Evolutionary conservation across 2,113 vertebrate species (phyloP), one percentile per base, ranked within the genome.

Genomic region (Catharus fuscescens): DNA sequence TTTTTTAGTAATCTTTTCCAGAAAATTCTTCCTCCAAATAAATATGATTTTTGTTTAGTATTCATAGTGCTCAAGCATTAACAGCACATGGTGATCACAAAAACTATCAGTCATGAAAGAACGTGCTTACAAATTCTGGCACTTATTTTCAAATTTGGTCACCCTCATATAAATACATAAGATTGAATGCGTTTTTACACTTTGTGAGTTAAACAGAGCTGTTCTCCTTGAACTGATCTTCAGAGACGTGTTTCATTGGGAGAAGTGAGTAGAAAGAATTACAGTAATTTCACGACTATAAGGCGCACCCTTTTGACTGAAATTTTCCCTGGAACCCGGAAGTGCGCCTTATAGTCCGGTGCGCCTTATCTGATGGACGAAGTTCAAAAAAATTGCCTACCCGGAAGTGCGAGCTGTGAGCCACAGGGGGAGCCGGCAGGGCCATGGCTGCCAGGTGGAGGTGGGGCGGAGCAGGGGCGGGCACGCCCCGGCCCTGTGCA

Each of bases 91-190:
- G 8, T n/a, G 15, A 36, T 62, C 42, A 89, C 17, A 66, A 76
- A 82, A 94, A 40, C 24, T 8, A 47, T 7, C 11, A 44, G 16
- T 28, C 47, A 36, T 24, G 6, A 74, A 61, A 91, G 71, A 53
- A 18, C 0, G 2, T 60, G 18, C 7, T 48, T 86, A 76, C 56
- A 66, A 80, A 62, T 47, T 18, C 2, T 5, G n/a, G 40, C 20
- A 28, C 14, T 26, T 50, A 50, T 50, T 50, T 52, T 8, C 26
- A 47, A 34, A 32, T 62, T 34, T 36, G 38, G 21, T 4, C 17
- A 48, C 1, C 2, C 3, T 21, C 20, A 34, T 1, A 1, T 38
- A 25, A 67, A 44, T 59, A 40, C 2, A 18, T 18, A 60, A n/a
- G 3, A 31, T 4, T 29, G 6, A 4, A 77, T 28, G 2, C 3